A percentile compares a stretch with the other conserved stretches of the same genome.
These are phyloP conservation scores for Tadarida brasiliensis DNA, from an alignment of 2,797 vertebrate genomes.

Conservation along the genomic window DNA sequence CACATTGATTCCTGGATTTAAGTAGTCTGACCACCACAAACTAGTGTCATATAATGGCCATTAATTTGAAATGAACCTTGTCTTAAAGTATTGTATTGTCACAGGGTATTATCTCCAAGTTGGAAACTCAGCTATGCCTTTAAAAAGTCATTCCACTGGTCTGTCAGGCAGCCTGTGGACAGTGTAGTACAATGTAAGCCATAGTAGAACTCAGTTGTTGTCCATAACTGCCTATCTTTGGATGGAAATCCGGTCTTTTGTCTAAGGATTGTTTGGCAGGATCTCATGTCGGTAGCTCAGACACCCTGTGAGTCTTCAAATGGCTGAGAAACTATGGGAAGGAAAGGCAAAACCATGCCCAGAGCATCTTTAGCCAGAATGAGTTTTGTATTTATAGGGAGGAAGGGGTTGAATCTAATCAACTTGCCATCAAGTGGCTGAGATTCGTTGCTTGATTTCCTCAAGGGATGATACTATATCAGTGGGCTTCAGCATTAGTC, in stretches of 20 bases:
- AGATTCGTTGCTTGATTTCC: constrained; percentile 40
- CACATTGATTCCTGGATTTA: not conserved
- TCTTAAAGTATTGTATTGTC: not conserved
- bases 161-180: not conserved
- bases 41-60: not conserved
- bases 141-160: not conserved
- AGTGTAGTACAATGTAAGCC: not conserved
- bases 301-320: not conserved
- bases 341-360: not conserved
- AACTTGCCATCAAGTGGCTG: not conserved
- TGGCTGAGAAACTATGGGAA: not conserved
- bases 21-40: not conserved
- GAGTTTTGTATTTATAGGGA: constrained; percentile 1
- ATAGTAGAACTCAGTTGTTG: not conserved
- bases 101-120: not conserved
- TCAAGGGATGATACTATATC: not conserved
- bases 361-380: not conserved
- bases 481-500: not conserved
- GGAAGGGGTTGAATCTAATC: not conserved
- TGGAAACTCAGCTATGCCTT: not conserved
- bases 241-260: not conserved
- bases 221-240: not conserved
- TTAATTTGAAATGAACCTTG: not conserved
- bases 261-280: not conserved
- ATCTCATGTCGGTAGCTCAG: not conserved